Evolutionary conservation across 2,113 vertebrate genomes (phyloP).

Genomic region (Phaetusa simplex): DNA sequence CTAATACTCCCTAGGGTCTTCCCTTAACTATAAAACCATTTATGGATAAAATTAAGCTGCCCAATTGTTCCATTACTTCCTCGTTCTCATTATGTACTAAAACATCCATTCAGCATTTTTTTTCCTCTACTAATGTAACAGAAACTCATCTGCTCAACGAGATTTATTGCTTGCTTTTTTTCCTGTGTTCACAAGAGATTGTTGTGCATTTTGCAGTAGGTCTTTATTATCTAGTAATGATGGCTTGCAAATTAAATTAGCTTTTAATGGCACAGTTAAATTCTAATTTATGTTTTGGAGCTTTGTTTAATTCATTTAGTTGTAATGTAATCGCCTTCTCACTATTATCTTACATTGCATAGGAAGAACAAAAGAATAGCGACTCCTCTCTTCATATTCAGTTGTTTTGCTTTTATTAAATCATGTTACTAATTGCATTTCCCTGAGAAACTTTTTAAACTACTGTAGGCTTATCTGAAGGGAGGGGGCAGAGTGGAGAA

Average conservation of each 20-base stretch:
- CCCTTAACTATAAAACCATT: slow-evolving; percentile 54
- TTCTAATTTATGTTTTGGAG: slow-evolving; percentile 83
- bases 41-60: slow-evolving; percentile 50
- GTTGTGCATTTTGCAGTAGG: slow-evolving; percentile 72
- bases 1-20: slow-evolving; percentile 14
- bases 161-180: slow-evolving; percentile 74
- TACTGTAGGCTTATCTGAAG: slow-evolving; percentile 1
- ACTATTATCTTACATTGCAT: slow-evolving; percentile 68
- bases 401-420: slow-evolving; percentile 67
- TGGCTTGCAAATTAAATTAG: slow-evolving; percentile 79
- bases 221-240: slow-evolving; percentile 81
- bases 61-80: slow-evolving; percentile 62
- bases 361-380: slow-evolving; percentile 60
- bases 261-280: slow-evolving; percentile 80
- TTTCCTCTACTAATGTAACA: slow-evolving; percentile 67
- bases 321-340: slow-evolving; percentile 74
- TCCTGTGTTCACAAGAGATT: slow-evolving; percentile 68
- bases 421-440: slow-evolving; percentile 64
- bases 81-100: slow-evolving; percentile 66
- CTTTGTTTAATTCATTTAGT: slow-evolving; percentile 79
- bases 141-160: slow-evolving; percentile 73
- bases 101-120: slow-evolving; percentile 75
- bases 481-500: neutral
- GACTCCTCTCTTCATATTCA: slow-evolving; percentile 20
- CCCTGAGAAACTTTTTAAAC: slow-evolving; percentile 66